Percentiles rank a stretch among this genome's conserved stretches.
phyloP scores from a whole-genome alignment of 2,797 vertebrate species.

The Epinephelus coioides region DNA sequence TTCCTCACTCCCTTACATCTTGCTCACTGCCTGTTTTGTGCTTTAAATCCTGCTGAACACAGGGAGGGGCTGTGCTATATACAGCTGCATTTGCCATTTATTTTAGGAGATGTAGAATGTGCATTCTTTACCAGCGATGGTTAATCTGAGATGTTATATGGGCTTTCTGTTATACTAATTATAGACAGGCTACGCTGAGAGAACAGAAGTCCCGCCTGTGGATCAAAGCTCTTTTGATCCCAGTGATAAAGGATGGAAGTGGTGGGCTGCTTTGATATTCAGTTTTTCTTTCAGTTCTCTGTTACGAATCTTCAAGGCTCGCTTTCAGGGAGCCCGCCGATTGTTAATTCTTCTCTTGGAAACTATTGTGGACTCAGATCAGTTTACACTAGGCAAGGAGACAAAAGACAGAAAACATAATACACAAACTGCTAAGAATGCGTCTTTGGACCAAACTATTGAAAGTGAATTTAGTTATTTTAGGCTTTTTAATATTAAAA shows the following conservation, averaged over 20 bases:
- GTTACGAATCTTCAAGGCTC: constrained; percentile 31
- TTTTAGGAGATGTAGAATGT: constrained; percentile 20
- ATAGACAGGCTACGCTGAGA: constrained; percentile 8
- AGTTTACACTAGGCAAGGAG: not conserved
- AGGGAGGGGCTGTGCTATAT: not conserved
- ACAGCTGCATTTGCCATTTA: constrained; percentile 30
- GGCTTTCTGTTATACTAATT: constrained; percentile 27
- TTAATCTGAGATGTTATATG: constrained; percentile 6
- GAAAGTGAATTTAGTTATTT: not conserved
- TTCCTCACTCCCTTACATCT: constrained; percentile 24
- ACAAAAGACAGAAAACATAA: not conserved
- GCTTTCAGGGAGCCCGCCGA: not conserved
- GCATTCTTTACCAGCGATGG: constrained; percentile 13
- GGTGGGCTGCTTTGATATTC: constrained; percentile 43
- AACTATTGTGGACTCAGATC: not conserved
- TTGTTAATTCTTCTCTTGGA: constrained; percentile 20
- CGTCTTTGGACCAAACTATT: not conserved
- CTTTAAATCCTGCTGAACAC: constrained; percentile 47
- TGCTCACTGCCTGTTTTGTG: constrained; percentile 45
- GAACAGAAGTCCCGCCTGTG: constrained; percentile 17
- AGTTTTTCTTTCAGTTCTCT: constrained; percentile 6
- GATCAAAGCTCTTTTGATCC: constrained; percentile 62
- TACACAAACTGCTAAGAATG: not conserved
- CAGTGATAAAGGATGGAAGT: constrained; percentile 39
- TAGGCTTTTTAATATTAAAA: not conserved